Percentiles rank a stretch among this genome's conserved stretches.
phyloP scores from a whole-genome alignment of 2,888 invertebrate species.

The Dasypolia templi region DNA sequence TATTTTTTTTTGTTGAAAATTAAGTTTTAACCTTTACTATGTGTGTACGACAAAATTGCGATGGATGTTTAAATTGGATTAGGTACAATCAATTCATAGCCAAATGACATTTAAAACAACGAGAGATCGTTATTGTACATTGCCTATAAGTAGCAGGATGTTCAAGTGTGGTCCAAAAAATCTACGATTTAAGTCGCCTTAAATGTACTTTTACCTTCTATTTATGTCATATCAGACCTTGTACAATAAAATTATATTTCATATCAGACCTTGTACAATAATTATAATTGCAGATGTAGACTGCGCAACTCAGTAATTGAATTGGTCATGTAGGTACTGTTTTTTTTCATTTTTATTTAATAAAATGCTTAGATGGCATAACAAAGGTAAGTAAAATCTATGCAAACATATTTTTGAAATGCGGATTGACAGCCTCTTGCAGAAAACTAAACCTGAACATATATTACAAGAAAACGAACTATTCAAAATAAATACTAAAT shows the following conservation, averaged over 20 bases:
- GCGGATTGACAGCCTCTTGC: neutral
- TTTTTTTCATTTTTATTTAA: slow-evolving; percentile 40
- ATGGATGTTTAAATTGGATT: slow-evolving; percentile 7
- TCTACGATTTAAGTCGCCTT: slow-evolving; percentile 50
- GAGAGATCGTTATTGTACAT: slow-evolving; percentile 44
- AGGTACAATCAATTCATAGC: neutral
- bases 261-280: slow-evolving; percentile 60
- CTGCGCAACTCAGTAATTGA: slow-evolving; percentile 54
- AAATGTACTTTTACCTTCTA: slow-evolving; percentile 45
- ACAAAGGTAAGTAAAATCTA: neutral
- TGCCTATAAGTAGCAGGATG: slow-evolving; percentile 29
- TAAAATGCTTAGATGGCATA: slow-evolving; percentile 13
- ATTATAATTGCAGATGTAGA: slow-evolving; percentile 60
- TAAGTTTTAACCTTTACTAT: slow-evolving; percentile 11
- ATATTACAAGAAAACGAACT: neutral
- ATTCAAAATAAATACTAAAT: neutral
- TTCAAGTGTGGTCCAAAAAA: slow-evolving; percentile 19
- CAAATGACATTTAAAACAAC: slow-evolving; percentile 13
- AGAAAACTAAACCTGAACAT: slow-evolving; percentile 2
- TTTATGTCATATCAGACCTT: slow-evolving; percentile 55
- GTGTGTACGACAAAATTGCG: neutral
- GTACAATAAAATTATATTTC: slow-evolving; percentile 62
- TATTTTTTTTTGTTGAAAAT: slow-evolving; percentile 35
- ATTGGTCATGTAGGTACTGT: slow-evolving; percentile 41
- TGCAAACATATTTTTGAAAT: neutral